A percentile compares a stretch with the other conserved stretches of the same genome.
Evolutionary conservation across 2,888 invertebrate species (phyloP).

Genomic region (Eristalis intricaria): DNA sequence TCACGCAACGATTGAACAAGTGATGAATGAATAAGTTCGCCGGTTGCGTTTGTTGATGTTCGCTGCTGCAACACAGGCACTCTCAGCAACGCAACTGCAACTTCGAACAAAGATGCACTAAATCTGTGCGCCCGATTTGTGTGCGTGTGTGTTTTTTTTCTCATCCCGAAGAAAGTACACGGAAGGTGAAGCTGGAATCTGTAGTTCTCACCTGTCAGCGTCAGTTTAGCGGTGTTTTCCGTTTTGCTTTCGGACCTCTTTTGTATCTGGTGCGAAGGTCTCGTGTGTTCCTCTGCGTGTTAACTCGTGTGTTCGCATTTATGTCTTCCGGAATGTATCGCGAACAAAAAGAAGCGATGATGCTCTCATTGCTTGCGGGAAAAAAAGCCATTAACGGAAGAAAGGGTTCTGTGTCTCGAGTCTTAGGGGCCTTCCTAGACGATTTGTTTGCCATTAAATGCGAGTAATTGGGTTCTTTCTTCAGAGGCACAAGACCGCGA

Average conservation of each 20-base stretch:
- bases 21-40: too few species aligned
- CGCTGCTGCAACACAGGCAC: too few species aligned
- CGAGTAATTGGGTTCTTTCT: not conserved
- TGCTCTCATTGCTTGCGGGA: not conserved
- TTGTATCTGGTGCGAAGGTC: conserved; percentile 2
- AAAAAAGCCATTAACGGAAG: not conserved
- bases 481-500: too few species aligned
- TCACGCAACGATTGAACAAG: too few species aligned
- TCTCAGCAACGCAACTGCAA: not conserved
- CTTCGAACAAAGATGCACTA: not conserved
- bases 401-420: not conserved
- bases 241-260: conserved; percentile 9
- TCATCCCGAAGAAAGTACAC: not conserved
- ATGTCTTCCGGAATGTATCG: not conserved
- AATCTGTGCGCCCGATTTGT: not conserved
- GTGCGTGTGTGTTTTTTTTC: not conserved
- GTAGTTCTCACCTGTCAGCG: not conserved
- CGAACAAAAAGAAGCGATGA: not conserved
- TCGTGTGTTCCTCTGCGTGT: not conserved
- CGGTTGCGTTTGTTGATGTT: too few species aligned
- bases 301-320: not conserved
- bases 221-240: conserved; percentile 18
- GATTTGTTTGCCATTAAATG: not conserved
- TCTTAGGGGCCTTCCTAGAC: not conserved
- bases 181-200: not conserved